A percentile compares a stretch with the other conserved stretches of the same genome.
phyloP scores from a whole-genome alignment of 2,888 invertebrate genomes.

The Hydriomena furcata region DNA sequence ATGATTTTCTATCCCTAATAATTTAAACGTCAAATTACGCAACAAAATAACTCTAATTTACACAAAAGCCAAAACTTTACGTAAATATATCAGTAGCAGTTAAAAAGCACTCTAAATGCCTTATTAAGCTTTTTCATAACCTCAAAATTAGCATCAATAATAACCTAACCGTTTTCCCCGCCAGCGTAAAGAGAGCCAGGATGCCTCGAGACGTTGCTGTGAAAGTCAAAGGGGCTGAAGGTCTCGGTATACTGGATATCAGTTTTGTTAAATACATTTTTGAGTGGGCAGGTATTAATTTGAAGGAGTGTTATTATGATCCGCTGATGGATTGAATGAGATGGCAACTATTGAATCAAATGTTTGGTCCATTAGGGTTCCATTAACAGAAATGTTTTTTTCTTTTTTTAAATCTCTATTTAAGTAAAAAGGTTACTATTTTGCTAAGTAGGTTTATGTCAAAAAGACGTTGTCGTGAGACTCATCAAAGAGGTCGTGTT shows the following conservation, averaged over 20 bases:
- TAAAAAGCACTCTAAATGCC: slow-evolving; percentile 76
- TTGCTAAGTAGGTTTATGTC: neutral
- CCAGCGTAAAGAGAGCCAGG: slow-evolving; percentile 46
- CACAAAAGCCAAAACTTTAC: slow-evolving; percentile 58
- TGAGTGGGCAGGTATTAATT: slow-evolving; percentile 78
- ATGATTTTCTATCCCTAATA: slow-evolving; percentile 18
- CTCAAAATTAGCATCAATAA: slow-evolving; percentile 77
- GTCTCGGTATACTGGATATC: slow-evolving; percentile 43
- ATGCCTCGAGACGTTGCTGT: neutral
- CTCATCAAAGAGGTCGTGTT: no score
- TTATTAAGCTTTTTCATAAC: slow-evolving; percentile 62
- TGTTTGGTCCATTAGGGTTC: slow-evolving; percentile 40
- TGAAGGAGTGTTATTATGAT: slow-evolving; percentile 74
- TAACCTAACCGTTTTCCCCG: slow-evolving; percentile 53
- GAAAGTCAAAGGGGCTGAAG: slow-evolving; percentile 17
- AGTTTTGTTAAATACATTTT: slow-evolving; percentile 62
- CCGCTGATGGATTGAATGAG: slow-evolving; percentile 79
- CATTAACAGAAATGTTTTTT: slow-evolving; percentile 27
- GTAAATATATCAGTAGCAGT: slow-evolving; percentile 77
- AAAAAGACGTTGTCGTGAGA: no score
- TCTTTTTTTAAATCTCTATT: slow-evolving; percentile 19
- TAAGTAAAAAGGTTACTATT: slow-evolving; percentile 10
- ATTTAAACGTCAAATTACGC: slow-evolving; percentile 37
- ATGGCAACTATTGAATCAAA: slow-evolving; percentile 57
- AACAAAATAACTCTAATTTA: slow-evolving; percentile 45